Base-by-base conservation (phyloP, 2,113 vertebrate species). In the Actenoides lindsayi region DNA sequence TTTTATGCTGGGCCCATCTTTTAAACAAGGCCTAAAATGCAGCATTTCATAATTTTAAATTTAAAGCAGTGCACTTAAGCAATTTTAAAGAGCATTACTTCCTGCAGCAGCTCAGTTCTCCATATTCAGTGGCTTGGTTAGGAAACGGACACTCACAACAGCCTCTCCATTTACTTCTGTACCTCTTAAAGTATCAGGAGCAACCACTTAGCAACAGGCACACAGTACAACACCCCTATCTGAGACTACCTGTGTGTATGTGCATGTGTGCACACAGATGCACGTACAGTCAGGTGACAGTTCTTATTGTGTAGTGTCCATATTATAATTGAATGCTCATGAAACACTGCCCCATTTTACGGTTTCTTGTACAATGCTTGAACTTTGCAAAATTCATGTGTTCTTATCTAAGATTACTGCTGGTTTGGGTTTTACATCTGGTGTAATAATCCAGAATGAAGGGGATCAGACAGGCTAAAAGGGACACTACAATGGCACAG, bases 191-290 rank as follows among this genome's bases (percentile, higher is more conserved):
- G n/a, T 1, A 17, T 57, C n/a, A 77, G 74, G 35, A 93, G 35
- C 31, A 78, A 46, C 27, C 3, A 39, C 13, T 8, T 30, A 73
- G 13, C 74, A 90, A 31, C 15, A 44, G 64, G 48, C 27, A 89
- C 25, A 56, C 39, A 13, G 71, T 51, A 46, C 35, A 74, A 70
- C 41, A 70, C 19, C 69, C 9, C 24, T 42, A 6, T 14, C 33
- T 30, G 35, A 60, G n/a, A 14, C 30, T 10, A 54, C 4, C 17
- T 56, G 8, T 41, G 13, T 10, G 23, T 9, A 5, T 14, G 14
- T 11, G 10, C 3, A 5, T 20, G 21, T 30, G 25, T 6, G 14
- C 13, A 5, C 25, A 6, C 12, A 24, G 0, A 0, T 5, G 9
- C 5, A 0, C 24, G 48, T 0, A 78, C 13, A 81, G 8, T 24